Evolutionary conservation across 2,797 vertebrate genomes (phyloP).

Genomic region (Neoniphon sammara): DNA sequence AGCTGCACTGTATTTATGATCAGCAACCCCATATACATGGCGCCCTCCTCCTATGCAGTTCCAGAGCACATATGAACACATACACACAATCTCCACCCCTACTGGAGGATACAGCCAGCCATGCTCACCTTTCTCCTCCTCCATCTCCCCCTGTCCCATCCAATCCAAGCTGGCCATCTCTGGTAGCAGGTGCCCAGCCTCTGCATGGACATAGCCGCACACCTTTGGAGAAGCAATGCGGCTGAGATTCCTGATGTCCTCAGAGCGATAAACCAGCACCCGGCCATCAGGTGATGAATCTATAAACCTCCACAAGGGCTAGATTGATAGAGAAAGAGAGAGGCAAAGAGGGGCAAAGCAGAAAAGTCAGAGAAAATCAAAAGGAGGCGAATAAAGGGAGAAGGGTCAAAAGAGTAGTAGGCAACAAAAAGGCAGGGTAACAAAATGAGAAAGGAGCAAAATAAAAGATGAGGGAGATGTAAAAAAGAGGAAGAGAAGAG

Average conservation of each 20-base stretch:
- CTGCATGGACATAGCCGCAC: constrained; percentile 90
- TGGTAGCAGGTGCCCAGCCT: constrained; percentile 82
- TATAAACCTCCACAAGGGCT: constrained; percentile 97
- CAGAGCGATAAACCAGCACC: constrained; percentile 93
- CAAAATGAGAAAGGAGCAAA: background rate
- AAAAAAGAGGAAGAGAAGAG: background rate
- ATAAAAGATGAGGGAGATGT: background rate
- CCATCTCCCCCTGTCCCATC: constrained; percentile 39
- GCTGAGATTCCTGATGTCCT: constrained; percentile 93
- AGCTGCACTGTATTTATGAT: background rate
- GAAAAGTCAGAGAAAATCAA: background rate
- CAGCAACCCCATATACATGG: constrained; percentile 5
- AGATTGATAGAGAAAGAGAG: constrained; percentile 28
- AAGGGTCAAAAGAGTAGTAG: background rate
- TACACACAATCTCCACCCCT: background rate
- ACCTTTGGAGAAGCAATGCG: constrained; percentile 91
- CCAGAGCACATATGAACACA: constrained; percentile 8
- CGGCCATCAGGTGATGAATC: constrained; percentile 85
- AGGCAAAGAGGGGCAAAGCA: constrained; percentile 9
- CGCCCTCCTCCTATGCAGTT: constrained; percentile 25
- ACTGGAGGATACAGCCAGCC: constrained; percentile 8
- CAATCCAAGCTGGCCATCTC: constrained; percentile 67
- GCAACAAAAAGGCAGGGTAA: background rate
- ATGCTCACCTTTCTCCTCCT: constrained; percentile 57
- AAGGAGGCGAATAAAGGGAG: background rate